Evolutionary conservation across 2,113 vertebrate species (phyloP), one percentile per base, ranked within the genome.

Genomic region (Herpetotheres cachinnans): DNA sequence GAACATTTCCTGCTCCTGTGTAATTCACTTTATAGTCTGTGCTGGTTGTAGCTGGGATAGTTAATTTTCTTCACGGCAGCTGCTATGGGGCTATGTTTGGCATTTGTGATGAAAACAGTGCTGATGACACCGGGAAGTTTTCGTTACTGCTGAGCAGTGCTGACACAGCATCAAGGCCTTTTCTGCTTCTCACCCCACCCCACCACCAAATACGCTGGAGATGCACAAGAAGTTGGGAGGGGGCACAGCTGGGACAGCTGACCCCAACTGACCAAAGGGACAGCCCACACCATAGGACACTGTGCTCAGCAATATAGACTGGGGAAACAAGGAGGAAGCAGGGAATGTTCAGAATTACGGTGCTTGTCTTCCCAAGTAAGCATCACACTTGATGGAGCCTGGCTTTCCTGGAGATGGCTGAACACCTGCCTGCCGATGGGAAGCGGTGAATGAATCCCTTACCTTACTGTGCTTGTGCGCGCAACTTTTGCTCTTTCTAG

Each of bases 341-440:
- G 9, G 9, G 24, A 14, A 58, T 2, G 2, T 76, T 52, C 3
- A 12, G 34, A 58, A 17, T 34, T 10, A 44, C 0, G 0, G 21
- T 0, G 0, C 5, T 83, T 63, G 36, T n/a, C 66, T 80, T 80
- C 38, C 62, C 16, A 49, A 79, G 25, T 54, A 59, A 63, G 36
- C 0, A 5, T 9, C 29, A 42, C 2, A 4, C 0, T 0, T 22
- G 40, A 92, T 26, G 17, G 27, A 85, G 29, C 34, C 27, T 30
- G 16, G 24, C 10, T 82, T 49, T 89, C 50, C 66, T 27, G 52
- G n/a, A 62, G 21, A 24, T 30, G 30, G 25, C 32, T 74, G 21
- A 85, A 47, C 24, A 56, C 18, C 26, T 61, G 46, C 46, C 26
- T 49, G 42, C 36, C 5, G 0, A 36, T 5, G 25, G 36, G 12